Base-by-base conservation (phyloP, 2,888 invertebrate genomes). In the Parnassius orleans region DNA sequence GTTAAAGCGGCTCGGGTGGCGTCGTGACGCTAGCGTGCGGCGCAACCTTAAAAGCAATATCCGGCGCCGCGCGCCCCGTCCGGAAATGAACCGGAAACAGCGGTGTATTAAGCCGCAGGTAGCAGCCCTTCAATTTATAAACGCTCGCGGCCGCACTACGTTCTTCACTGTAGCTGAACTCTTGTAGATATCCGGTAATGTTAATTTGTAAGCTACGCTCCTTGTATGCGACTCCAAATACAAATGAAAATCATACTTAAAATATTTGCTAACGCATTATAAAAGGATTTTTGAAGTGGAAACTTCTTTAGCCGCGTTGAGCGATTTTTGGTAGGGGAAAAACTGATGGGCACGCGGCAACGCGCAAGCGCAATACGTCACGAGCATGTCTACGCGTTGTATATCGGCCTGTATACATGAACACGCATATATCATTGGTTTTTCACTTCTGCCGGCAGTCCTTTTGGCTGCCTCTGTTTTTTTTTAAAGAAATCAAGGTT, bases 81-180 rank as follows among this genome's bases (percentile, higher is more conserved):
- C 87, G 92, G 92, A 92, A 92, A 92, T 92, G 92, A 92, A 92
- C 87, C 92, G 92, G 92, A 92, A 92, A 91, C 91, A 83, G 90
- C 82, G 91, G 91, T 88, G 91, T 91, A 92, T 92, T 92, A 92
- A 91, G 92, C 91, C 86, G 86, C 91, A 91, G 91, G 91, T 91
- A 91, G 84, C 83, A 85, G 87, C 88, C 90, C 90, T 91, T 90
- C 90, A 90, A 91, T 91, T 91, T 90, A 91, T 89, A 91, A 91
- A 87, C 84, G 89, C 90, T 83, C 79, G 87, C 84, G 84, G 85
- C 81, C 75, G 79, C 81, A 80, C 82, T 83, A 78, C 74, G 81
- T 79, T 78, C 76, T 77, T 74, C 71, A 72, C 75, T 77, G 75
- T 75, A 73, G 73, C 72, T 66, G 68, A 70, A 74, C 76, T 73